Conservation (phyloP, 2,888 invertebrate genomes). For the Platynereis dumerilii region DNA sequence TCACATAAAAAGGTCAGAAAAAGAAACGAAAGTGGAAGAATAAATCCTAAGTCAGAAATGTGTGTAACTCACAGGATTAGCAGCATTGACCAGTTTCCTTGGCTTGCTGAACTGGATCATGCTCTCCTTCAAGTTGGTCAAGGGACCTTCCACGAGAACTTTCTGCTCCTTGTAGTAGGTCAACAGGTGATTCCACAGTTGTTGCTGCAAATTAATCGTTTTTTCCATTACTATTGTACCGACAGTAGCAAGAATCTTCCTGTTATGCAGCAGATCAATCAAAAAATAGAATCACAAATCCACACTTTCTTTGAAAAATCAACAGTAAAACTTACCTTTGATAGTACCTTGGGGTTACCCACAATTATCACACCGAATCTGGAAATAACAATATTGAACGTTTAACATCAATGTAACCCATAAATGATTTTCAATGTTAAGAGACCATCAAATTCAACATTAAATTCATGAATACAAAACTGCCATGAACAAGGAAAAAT, state of each 20-base stretch:
- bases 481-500: too few species aligned
- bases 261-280: neutral
- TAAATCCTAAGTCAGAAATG: too few species aligned
- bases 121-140: slow-evolving; percentile 95
- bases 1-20: too few species aligned
- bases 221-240: neutral
- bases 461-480: too few species aligned
- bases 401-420: too few species aligned
- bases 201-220: slow-evolving; percentile 72
- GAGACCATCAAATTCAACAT: too few species aligned
- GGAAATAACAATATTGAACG: too few species aligned
- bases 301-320: too few species aligned
- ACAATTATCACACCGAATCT: slow-evolving; percentile 94
- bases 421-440: too few species aligned
- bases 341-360: slow-evolving; percentile 97
- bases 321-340: slow-evolving; percentile 70
- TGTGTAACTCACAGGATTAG: slow-evolving; percentile 79
- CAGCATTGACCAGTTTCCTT: slow-evolving; percentile 90
- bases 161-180: slow-evolving; percentile 98
- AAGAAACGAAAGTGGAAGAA: too few species aligned
- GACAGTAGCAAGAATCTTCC: neutral
- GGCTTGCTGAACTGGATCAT: slow-evolving; percentile 97
- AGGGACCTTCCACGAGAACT: slow-evolving; percentile 94
- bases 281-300: too few species aligned
- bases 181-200: slow-evolving; percentile 96